Conservation (phyloP, 2,797 vertebrate genomes). For the Cossypha caffra region DNA sequence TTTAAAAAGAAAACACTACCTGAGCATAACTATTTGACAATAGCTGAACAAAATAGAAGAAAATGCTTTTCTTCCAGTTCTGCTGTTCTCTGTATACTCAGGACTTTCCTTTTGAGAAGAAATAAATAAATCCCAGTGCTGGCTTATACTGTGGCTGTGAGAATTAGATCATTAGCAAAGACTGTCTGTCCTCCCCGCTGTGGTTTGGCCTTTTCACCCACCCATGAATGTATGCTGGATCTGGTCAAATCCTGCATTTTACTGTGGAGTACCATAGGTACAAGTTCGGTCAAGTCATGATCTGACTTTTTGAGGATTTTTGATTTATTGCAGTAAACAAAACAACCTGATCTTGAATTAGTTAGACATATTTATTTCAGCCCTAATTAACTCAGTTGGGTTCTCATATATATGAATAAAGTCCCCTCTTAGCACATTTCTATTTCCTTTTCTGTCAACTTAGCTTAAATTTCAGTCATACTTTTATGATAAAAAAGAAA, state of each 20-base stretch:
- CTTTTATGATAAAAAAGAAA: neutral
- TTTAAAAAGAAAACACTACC: neutral
- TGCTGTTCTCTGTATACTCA: conserved; percentile 50
- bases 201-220: neutral
- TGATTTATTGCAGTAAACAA: neutral
- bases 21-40: neutral
- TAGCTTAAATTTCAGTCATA: neutral
- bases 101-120: conserved; percentile 38
- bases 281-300: neutral
- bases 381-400: neutral
- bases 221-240: neutral
- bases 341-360: neutral
- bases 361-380: neutral
- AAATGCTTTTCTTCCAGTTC: conserved; percentile 24
- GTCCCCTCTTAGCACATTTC: neutral
- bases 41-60: neutral
- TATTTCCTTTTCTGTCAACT: neutral
- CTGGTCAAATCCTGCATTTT: neutral
- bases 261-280: neutral
- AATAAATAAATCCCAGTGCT: conserved; percentile 46
- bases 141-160: conserved; percentile 15
- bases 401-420: neutral
- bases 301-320: neutral
- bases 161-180: conserved; percentile 38
- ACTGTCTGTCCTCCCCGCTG: neutral